Evolutionary conservation across 2,113 vertebrate species (phyloP).

Genomic region (Riparia riparia): DNA sequence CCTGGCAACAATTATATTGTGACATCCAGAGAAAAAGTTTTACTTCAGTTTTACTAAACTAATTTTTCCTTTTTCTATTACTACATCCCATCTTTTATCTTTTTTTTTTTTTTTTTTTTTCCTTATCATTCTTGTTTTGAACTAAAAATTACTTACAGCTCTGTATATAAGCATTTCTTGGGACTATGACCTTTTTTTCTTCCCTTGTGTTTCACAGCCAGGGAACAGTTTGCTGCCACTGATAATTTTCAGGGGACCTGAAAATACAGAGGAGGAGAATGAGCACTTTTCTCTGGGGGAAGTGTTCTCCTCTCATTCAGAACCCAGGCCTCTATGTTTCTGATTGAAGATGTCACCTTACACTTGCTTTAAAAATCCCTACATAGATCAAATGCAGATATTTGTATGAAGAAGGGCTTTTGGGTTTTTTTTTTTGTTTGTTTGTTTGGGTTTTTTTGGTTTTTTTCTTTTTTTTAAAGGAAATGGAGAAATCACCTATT

Average conservation of each 20-base stretch:
- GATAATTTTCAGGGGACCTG: not conserved
- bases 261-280: not conserved
- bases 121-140: not conserved
- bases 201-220: not conserved
- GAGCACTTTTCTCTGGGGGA: not conserved
- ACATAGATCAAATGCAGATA: not conserved
- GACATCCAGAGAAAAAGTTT: not conserved
- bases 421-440: no score
- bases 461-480: no score
- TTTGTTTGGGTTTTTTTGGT: no score
- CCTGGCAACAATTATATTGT: not conserved
- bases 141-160: not conserved
- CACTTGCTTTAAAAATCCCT: not conserved
- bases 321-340: not conserved
- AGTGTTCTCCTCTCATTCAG: not conserved
- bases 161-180: not conserved
- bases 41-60: not conserved
- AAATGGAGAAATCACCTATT: not conserved
- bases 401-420: not conserved
- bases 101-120: no score
- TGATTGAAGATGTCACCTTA: not conserved
- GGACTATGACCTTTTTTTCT: not conserved
- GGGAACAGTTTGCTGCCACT: not conserved
- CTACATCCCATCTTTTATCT: fast-evolving
- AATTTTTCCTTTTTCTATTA: not conserved